Evolutionary conservation across 2,888 invertebrate genomes (phyloP).

Genomic region (Apotomis betuletana): DNA sequence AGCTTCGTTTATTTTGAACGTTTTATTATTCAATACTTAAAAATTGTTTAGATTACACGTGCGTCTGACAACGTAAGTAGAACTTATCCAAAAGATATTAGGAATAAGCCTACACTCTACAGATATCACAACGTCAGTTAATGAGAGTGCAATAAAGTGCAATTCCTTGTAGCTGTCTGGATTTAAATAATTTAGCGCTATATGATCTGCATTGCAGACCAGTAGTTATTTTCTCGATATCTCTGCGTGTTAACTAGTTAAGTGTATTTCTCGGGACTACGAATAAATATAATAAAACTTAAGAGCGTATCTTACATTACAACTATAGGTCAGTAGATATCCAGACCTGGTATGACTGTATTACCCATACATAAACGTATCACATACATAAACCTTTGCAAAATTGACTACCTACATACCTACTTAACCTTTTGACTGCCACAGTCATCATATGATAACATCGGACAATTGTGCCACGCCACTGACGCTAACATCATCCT

Average conservation of each 20-base stretch:
- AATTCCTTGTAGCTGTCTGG: slow-evolving; percentile 46
- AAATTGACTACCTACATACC: too few relatives aligned
- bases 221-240: neutral
- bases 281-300: neutral
- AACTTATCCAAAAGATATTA: neutral
- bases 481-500: too few relatives aligned
- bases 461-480: too few relatives aligned
- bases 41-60: neutral
- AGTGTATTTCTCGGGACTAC: neutral
- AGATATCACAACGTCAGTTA: slow-evolving; percentile 45
- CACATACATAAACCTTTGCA: too few relatives aligned
- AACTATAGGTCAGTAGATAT: too few relatives aligned
- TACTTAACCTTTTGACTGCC: too few relatives aligned
- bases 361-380: too few relatives aligned
- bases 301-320: too few relatives aligned
- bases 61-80: neutral
- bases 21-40: neutral
- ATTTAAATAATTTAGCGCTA: slow-evolving; percentile 10
- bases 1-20: neutral
- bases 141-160: slow-evolving; percentile 42
- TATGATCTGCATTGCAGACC: slow-evolving; percentile 23
- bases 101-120: slow-evolving; percentile 46
- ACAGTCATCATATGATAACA: too few relatives aligned
- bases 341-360: too few relatives aligned
- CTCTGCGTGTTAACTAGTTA: neutral